phyloP scores from a whole-genome alignment of 2,113 vertebrate species.

The Gobio gobio region DNA sequence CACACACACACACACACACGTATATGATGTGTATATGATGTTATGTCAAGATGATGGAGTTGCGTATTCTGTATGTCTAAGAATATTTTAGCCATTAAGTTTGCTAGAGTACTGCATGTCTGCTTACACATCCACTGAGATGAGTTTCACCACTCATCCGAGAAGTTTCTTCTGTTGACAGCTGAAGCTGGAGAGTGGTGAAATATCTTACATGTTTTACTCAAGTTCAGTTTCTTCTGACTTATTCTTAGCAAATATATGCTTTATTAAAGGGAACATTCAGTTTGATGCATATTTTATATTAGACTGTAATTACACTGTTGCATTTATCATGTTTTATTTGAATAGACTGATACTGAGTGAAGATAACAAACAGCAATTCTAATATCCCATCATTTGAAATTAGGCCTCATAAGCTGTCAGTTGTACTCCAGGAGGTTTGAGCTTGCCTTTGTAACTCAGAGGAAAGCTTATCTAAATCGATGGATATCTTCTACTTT shows the following conservation, averaged over 20 bases:
- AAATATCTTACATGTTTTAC: not conserved
- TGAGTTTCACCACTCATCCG: not conserved
- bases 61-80: not conserved
- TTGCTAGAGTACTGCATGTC: not conserved
- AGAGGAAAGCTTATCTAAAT: too few relatives aligned
- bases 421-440: not conserved
- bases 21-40: too few relatives aligned
- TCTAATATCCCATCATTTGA: not conserved
- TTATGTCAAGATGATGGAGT: not conserved
- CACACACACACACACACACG: too few relatives aligned
- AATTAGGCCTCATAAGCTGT: not conserved
- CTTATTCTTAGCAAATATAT: not conserved
- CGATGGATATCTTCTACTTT: not conserved
- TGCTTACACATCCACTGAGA: not conserved
- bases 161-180: not conserved
- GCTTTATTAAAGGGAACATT: not conserved
- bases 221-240: not conserved
- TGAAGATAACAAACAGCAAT: not conserved
- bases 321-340: not conserved
- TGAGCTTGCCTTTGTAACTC: not conserved
- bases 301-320: slow-evolving; percentile 4
- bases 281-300: not conserved
- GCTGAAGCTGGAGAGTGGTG: not conserved
- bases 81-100: slow-evolving; percentile 6
- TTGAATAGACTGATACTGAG: not conserved